Evolutionary conservation across 1,140 invertebrate genomes (phyloP), one percentile per base, ranked within the genome.

Genomic region (Bombus consobrinus): DNA sequence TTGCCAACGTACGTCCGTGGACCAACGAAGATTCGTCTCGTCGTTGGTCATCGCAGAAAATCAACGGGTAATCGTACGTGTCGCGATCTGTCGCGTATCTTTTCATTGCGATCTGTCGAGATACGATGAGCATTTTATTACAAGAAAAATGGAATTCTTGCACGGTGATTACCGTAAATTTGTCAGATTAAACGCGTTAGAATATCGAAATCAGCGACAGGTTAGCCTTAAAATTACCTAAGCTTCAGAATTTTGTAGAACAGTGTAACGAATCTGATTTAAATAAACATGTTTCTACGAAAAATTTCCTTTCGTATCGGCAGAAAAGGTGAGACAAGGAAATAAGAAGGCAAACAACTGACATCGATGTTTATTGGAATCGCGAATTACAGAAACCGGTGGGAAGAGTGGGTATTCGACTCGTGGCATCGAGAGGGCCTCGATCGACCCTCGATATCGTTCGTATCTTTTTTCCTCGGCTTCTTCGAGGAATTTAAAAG

Each of bases 401-500:
- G n/a, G n/a, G 12, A 15, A n/a, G 13, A 41, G 69, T 28, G 47
- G 13, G 73, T 41, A 82, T 43, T 69, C 39, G 62, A 43, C 41
- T 79, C 57, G 71, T 68, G 74, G 28, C 43, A 39, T 39, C 71
- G 76, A 77, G 81, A 88, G 82, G 76, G 87, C 81, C 72, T 39
- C 74, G 82, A 83, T 83, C 59, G 73, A 32, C 79, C 69, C 71
- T 88, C 78, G 79, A 86, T 82, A 82, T 75, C 86, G 41, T 71
- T 74, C 79, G 74, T 68, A 74, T n/a, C 83, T 62, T 78, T 81
- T 77, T 62, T 34, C 53, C 64, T 34, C 13, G 22, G 32, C 22
- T 39, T 28, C 69, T 66, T 41, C 41, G 9, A 57, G 64, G 53
- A 73, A 89, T 89, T 90, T 87, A 86, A 92, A 89, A 86, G 85